phyloP scores from a whole-genome alignment of 2,888 invertebrate species.

The Nasonovia ribisnigri region DNA sequence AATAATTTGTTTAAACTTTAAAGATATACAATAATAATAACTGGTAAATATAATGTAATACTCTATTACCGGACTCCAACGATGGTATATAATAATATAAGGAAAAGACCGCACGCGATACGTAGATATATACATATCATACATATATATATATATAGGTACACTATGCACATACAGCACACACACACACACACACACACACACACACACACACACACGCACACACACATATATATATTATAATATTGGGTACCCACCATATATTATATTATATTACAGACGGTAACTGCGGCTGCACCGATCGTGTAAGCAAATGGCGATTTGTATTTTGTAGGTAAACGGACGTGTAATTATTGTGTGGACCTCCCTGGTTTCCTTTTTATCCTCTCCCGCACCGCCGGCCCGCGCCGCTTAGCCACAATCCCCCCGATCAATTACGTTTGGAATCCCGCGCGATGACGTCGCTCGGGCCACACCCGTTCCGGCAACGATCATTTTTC shows the following conservation, averaged over 20 bases:
- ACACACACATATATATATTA: neutral
- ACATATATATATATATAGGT: too few relatives aligned
- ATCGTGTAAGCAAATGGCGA: constrained; percentile 18
- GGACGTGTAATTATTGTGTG: constrained; percentile 55
- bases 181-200: too few relatives aligned
- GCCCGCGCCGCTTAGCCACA: neutral
- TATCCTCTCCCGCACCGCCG: neutral
- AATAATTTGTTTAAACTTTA: neutral
- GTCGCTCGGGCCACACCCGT: constrained; percentile 40
- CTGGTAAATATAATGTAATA: neutral
- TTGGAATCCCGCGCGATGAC: constrained; percentile 56
- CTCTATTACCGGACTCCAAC: neutral
- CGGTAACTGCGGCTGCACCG: neutral
- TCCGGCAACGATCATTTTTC: constrained; percentile 39
- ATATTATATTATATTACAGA: neutral
- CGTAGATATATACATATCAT: too few relatives aligned
- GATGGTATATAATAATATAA: neutral
- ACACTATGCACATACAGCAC: neutral
- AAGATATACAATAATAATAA: neutral
- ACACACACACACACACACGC: too few relatives aligned
- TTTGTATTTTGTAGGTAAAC: constrained; percentile 32
- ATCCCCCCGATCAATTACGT: constrained; percentile 39
- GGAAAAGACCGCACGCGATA: neutral
- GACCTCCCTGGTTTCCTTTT: constrained; percentile 57
- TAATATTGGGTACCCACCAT: neutral